Percentiles rank a stretch among this genome's conserved stretches.
Conservation (phyloP, 2,113 vertebrate genomes). For the Hiodon tergisus region DNA sequence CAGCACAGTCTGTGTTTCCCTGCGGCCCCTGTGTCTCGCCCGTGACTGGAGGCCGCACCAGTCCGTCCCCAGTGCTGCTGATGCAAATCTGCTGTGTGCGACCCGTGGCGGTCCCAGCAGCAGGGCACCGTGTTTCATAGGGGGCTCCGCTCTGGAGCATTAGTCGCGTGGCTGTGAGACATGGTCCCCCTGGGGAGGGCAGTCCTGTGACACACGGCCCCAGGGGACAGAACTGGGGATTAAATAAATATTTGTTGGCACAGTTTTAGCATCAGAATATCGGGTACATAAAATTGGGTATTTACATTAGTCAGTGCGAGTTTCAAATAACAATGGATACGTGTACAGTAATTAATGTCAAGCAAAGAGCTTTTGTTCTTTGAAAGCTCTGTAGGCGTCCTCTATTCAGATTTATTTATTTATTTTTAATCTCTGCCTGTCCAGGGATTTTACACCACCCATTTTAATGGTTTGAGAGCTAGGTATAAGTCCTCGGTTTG, state of each 20-base stretch:
- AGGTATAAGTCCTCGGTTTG: neutral
- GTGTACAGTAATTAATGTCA: neutral
- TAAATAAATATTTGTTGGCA: too few species aligned
- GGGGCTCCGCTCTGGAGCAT: neutral
- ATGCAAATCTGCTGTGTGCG: neutral
- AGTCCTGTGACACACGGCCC: neutral
- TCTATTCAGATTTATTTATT: neutral
- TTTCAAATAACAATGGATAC: neutral
- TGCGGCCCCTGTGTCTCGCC: too few species aligned
- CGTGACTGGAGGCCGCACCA: too few species aligned
- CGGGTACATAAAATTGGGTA: neutral
- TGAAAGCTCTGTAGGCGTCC: neutral
- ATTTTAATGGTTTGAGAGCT: neutral
- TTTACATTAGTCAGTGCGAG: neutral
- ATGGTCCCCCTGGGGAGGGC: neutral
- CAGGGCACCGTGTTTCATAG: neutral
- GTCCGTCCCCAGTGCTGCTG: neutral
- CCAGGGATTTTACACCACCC: neutral
- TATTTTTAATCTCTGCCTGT: neutral
- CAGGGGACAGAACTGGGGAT: neutral
- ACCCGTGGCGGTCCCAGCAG: neutral
- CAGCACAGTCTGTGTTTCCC: too few species aligned
- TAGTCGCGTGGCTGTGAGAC: neutral
- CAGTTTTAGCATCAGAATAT: neutral
- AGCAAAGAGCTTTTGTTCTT: neutral